These are phyloP conservation scores for Gymnocypris eckloni DNA, from an alignment of 2,797 vertebrate genomes.

Conservation along the genomic window DNA sequence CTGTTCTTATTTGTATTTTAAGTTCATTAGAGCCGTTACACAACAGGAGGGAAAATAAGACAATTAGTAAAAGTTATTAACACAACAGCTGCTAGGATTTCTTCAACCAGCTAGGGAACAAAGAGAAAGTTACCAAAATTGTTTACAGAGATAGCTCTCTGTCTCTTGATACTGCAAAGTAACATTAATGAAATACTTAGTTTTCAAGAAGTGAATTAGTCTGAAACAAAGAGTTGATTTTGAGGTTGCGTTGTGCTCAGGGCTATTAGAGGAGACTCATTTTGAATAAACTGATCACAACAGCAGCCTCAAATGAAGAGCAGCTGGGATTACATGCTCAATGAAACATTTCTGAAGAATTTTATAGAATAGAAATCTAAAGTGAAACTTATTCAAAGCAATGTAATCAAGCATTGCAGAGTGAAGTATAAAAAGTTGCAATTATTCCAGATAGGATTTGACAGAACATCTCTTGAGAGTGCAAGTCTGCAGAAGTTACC, in stretches of 20 bases:
- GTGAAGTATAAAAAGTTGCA: neutral
- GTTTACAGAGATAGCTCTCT: neutral
- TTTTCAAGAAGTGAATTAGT: neutral
- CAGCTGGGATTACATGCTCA: slow-evolving; percentile 13
- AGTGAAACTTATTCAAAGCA: slow-evolving; percentile 28
- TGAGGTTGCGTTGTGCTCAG: neutral
- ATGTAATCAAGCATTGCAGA: slow-evolving; percentile 13
- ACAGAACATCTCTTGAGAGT: slow-evolving; percentile 12
- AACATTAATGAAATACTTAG: slow-evolving; percentile 2
- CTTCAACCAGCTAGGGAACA: neutral
- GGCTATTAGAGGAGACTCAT: slow-evolving; percentile 6
- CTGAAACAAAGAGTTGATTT: neutral
- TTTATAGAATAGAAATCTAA: slow-evolving; percentile 18
- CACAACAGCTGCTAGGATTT: neutral
- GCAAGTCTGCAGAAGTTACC: neutral
- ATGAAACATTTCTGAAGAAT: slow-evolving; percentile 33
- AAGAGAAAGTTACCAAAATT: neutral
- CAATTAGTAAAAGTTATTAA: slow-evolving; percentile 13
- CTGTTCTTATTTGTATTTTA: neutral
- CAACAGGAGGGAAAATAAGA: neutral
- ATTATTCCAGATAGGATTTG: slow-evolving; percentile 10
- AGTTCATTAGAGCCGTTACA: neutral
- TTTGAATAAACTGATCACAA: slow-evolving; percentile 26
- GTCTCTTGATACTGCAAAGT: neutral
- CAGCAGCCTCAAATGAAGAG: slow-evolving; percentile 12